These are phyloP conservation scores for Mesitornis unicolor DNA, from an alignment of 2,113 vertebrate species.

Conservation along the genomic window DNA sequence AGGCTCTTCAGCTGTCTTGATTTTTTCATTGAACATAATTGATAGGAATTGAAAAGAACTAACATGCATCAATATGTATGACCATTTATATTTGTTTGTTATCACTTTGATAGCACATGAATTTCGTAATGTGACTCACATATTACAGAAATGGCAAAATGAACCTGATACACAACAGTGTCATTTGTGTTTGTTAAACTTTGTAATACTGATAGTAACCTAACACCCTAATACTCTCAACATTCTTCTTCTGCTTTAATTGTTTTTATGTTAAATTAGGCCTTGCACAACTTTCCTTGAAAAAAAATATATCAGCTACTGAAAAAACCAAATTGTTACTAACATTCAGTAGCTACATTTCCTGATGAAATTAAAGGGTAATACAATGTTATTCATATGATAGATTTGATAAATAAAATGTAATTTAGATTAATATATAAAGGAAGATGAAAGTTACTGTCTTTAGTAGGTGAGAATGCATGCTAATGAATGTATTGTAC, in stretches of 20 bases:
- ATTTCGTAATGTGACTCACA: constrained; percentile 28
- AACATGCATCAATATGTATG: background rate
- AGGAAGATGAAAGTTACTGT: background rate
- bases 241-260: background rate
- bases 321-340: background rate
- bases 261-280: background rate
- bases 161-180: background rate
- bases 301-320: background rate
- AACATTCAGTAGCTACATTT: constrained; percentile 5
- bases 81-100: constrained; percentile 18
- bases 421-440: background rate
- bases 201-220: constrained; percentile 9
- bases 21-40: background rate
- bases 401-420: constrained; percentile 32
- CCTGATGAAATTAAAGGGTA: constrained; percentile 6
- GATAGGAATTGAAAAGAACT: background rate
- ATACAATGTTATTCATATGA: background rate
- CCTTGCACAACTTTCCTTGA: constrained; percentile 18
- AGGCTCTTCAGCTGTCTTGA: background rate
- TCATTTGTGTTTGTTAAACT: constrained; percentile 26
- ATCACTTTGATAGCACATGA: background rate
- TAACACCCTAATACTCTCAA: background rate
- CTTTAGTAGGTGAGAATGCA: background rate
- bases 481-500: background rate
- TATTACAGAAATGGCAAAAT: constrained; percentile 36